phyloP scores from a whole-genome alignment of 2,888 invertebrate species.

The Ariolimax columbianus region DNA sequence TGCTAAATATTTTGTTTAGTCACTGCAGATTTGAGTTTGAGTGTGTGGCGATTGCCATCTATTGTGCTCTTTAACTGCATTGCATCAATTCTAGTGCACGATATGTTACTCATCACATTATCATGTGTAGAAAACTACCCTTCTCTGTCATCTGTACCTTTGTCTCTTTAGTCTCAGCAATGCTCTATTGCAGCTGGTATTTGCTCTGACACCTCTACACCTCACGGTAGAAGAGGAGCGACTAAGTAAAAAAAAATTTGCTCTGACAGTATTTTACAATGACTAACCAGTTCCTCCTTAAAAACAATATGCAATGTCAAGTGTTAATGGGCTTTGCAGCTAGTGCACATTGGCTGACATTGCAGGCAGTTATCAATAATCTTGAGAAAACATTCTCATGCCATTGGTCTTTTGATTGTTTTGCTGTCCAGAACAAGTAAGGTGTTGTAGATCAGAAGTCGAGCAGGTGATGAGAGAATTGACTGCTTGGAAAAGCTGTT shows the following conservation, averaged over 20 bases:
- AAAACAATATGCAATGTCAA: background rate
- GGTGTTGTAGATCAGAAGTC: conserved; percentile 99
- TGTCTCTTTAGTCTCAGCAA: background rate
- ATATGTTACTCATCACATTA: background rate
- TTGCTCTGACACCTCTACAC: background rate
- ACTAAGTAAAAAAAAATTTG: no score
- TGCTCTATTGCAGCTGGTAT: background rate
- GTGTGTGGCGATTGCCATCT: background rate
- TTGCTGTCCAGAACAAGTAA: conserved; percentile 91
- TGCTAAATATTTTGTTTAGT: conserved; percentile 13
- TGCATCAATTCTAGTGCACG: conserved; percentile 5
- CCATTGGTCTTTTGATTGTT: conserved; percentile 19
- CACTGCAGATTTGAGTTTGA: conserved; percentile 4
- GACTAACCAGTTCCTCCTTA: background rate
- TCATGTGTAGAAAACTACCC: background rate
- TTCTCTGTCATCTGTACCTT: background rate
- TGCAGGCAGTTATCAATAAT: background rate
- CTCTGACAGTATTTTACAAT: background rate
- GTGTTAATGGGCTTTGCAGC: background rate
- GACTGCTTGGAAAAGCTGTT: conserved; percentile 98
- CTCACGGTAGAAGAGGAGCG: no score
- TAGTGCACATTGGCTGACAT: background rate
- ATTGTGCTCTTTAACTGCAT: conserved; percentile 29
- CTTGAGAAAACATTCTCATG: background rate
- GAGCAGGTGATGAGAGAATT: conserved; percentile 99